Base-by-base conservation (phyloP, 92 coral and sea anemone species). In the Umimayanthus kanabou region DNA sequence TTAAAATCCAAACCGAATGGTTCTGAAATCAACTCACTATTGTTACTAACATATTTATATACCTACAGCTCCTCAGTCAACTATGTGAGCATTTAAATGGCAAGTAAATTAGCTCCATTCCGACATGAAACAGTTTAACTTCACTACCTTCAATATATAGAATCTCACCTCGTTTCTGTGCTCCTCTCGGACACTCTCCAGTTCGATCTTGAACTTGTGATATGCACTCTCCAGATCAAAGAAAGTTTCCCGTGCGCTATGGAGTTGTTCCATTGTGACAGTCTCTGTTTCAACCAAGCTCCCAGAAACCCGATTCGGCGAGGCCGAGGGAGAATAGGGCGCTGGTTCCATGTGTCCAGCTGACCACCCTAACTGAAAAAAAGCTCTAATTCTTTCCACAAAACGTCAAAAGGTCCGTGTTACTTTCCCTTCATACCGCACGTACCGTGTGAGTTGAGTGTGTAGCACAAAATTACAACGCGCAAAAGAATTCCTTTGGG, bases 221-320 rank as follows among this genome's bases (percentile, higher is more conserved):
- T 96, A 97, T 23, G 98, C 96, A 11, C 94, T 88, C 82, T 97
- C 99, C 91, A 97, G 89, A 76, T 97, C 99, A 73, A 94, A 93
- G 74, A 93, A 94, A 4, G 99, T 97, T 90, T 97, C 98, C 76
- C 98, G 88, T 66, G 99, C 99, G 14, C 93, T 94, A 22, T 95
- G 95, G n/a, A 97, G 90, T 58, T 97, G 99, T 72, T 90, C 92
- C 86, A 91, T 81, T 2, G 98, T 94, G 29, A 97, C 94, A 71
- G 94, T 96, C 77, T 94, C 98, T 4, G 89, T 50, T 65, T 75
- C 80, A 76, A 71, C 50, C 28, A 77, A 75, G 11, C 73, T 85
- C 39, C 81, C 80, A 64, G 73, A 11, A 33, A 42, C 73, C 26
- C 88, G 73, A 30, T 40, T 39, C 39, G 80, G 55, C 22, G 47